Conservation (phyloP, 2,888 invertebrate species). For the Zaprionus obscuricornis region DNA sequence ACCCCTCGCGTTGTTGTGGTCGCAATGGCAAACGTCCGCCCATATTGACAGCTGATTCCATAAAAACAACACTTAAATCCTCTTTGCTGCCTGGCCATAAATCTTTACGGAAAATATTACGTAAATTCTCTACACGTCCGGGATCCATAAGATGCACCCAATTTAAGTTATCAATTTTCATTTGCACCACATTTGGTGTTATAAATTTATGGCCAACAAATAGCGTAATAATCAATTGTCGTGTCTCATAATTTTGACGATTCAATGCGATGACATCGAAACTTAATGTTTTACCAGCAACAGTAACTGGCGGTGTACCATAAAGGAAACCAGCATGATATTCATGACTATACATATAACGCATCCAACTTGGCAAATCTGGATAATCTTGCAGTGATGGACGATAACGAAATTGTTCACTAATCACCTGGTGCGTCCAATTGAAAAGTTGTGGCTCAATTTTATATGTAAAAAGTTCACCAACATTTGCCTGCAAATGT, state of each 20-base stretch:
- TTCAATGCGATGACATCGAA: conserved; percentile 91
- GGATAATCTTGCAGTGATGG: conserved; percentile 90
- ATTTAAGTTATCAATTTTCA: conserved; percentile 95
- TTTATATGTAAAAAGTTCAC: conserved; percentile 91
- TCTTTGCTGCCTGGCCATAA: conserved; percentile 91
- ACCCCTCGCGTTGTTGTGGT: conserved; percentile 94
- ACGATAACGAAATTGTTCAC: conserved; percentile 85
- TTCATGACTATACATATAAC: conserved; percentile 91
- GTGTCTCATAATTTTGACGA: conserved; percentile 90
- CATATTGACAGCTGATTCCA: conserved; percentile 92
- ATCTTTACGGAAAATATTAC: conserved; percentile 90
- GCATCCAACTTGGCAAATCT: conserved; percentile 93
- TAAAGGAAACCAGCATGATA: conserved; percentile 92
- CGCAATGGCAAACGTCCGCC: conserved; percentile 92
- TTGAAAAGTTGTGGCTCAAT: conserved; percentile 91
- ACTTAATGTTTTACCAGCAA: conserved; percentile 84
- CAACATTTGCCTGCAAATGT: conserved; percentile 77
- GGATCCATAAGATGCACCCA: conserved; percentile 93
- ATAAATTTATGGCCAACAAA: conserved; percentile 88
- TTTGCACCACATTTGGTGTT: conserved; percentile 90
- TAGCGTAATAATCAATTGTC: conserved; percentile 86
- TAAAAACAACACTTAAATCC: conserved; percentile 91
- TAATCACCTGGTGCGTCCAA: conserved; percentile 86
- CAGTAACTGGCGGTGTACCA: conserved; percentile 90
- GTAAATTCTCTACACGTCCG: conserved; percentile 88